These are phyloP conservation scores for Hormaphis cornu DNA, from an alignment of 1,140 invertebrate genomes.

Conservation along the genomic window DNA sequence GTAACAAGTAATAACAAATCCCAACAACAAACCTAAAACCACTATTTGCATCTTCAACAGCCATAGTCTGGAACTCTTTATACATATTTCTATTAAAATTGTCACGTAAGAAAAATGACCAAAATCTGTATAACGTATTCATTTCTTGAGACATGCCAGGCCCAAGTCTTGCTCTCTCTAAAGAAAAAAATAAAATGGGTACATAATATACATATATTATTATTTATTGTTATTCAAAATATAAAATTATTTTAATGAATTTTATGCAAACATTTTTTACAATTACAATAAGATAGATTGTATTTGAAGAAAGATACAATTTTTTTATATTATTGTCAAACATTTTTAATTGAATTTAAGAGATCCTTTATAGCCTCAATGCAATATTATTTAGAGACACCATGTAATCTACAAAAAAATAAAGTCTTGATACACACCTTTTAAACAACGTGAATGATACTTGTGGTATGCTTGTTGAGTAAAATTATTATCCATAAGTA, in stretches of 20 bases:
- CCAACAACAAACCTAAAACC: slow-evolving; percentile 65
- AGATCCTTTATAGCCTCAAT: no score
- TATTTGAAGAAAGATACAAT: no score
- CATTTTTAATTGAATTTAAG: no score
- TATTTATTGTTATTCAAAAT: no score
- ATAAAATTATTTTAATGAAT: no score
- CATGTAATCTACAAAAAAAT: no score
- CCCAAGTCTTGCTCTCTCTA: slow-evolving; percentile 82
- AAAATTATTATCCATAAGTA: slow-evolving; percentile 95
- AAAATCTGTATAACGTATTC: slow-evolving; percentile 96
- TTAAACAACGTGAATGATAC: slow-evolving; percentile 83
- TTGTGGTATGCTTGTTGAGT: slow-evolving; percentile 95
- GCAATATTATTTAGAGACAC: no score
- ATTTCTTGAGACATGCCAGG: slow-evolving; percentile 90
- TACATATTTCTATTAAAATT: slow-evolving; percentile 99
- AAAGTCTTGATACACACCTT: slow-evolving; percentile 55
- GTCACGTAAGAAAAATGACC: slow-evolving; percentile 97
- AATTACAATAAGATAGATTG: no score
- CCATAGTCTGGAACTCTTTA: slow-evolving; percentile 82
- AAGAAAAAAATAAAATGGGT: not conserved
- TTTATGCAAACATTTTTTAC: no score
- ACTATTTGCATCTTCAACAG: slow-evolving; percentile 80
- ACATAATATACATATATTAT: slow-evolving; percentile 30
- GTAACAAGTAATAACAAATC: not conserved
- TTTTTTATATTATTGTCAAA: no score